Percentiles rank a stretch among this genome's conserved stretches.
Conservation (phyloP, 2,797 vertebrate genomes). For the Urosaurus nigricauda region DNA sequence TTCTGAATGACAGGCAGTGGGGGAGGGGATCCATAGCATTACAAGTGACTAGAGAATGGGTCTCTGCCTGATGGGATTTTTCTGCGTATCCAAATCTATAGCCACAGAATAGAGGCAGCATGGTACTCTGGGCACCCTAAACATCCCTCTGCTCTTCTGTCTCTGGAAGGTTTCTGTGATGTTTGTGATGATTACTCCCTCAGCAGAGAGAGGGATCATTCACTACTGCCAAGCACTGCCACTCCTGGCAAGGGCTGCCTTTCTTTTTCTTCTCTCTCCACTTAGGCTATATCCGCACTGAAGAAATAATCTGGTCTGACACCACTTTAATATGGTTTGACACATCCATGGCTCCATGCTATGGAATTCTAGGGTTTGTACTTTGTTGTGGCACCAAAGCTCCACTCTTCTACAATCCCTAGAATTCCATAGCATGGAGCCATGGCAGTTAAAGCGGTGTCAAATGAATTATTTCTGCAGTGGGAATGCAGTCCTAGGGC, state of each 20-base stretch:
- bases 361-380: too few species aligned
- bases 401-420: too few species aligned
- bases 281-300: too few species aligned
- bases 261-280: neutral
- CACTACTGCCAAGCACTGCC: neutral
- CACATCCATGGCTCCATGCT: too few species aligned
- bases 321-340: too few species aligned
- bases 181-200: neutral
- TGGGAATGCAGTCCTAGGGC: too few species aligned
- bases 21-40: slow-evolving; percentile 25
- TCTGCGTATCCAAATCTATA: slow-evolving; percentile 28
- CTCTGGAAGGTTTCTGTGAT: neutral
- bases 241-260: neutral
- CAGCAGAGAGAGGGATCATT: neutral
- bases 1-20: slow-evolving; percentile 41
- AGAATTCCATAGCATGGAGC: too few species aligned
- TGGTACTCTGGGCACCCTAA: neutral
- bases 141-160: neutral
- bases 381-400: too few species aligned
- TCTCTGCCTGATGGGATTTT: slow-evolving; percentile 36
- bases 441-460: too few species aligned
- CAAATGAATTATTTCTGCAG: too few species aligned
- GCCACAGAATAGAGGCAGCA: neutral
- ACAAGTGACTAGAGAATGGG: slow-evolving; percentile 41
- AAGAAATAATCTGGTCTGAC: too few species aligned